Conservation (phyloP, 2,113 vertebrate species). For the Brachirus orientalis region DNA sequence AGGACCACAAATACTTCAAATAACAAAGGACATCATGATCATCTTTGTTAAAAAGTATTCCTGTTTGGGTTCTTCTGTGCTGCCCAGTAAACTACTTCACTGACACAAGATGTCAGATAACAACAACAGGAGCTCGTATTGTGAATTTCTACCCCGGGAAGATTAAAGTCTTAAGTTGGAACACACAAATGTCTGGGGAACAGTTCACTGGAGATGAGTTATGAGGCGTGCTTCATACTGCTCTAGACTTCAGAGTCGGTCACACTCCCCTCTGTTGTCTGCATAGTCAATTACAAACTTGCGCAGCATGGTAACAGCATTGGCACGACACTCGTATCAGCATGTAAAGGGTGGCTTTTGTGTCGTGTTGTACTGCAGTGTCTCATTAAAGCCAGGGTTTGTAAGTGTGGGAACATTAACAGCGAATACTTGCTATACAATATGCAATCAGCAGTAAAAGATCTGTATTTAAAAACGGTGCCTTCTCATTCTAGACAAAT, state of each 20-base stretch:
- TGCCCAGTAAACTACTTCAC: background rate
- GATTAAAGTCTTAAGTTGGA: background rate
- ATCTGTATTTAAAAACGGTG: too few species aligned
- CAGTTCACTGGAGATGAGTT: background rate
- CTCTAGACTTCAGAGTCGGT: background rate
- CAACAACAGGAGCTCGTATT: background rate
- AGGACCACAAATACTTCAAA: too few species aligned
- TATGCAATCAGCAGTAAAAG: too few species aligned
- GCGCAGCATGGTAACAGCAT: background rate
- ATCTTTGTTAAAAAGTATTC: conserved; percentile 33
- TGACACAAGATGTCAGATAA: background rate
- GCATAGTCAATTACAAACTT: background rate
- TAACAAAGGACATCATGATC: too few species aligned
- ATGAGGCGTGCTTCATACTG: background rate
- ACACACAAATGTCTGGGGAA: background rate
- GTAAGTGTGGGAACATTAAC: too few species aligned
- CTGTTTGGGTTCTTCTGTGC: conserved; percentile 43
- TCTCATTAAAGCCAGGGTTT: background rate
- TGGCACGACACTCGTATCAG: background rate
- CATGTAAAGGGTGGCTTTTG: background rate
- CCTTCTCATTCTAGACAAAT: too few species aligned
- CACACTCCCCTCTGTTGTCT: background rate
- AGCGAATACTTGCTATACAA: too few species aligned
- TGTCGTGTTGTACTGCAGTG: too few species aligned
- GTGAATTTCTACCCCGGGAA: background rate